Conservation (phyloP, 2,113 vertebrate species). For the Speoplatyrhinus poulsoni region DNA sequence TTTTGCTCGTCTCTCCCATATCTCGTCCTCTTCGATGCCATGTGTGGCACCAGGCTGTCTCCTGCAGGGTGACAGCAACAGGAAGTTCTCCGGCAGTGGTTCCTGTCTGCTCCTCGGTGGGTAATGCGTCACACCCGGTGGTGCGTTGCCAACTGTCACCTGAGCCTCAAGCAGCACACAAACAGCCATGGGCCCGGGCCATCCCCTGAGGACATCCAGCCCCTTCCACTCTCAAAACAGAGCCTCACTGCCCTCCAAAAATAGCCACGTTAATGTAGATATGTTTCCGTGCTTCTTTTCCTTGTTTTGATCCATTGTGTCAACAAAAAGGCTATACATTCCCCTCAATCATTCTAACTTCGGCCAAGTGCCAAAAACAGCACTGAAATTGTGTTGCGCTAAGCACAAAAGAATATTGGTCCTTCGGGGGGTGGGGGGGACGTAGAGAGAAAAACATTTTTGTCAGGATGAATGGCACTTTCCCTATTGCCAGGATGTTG, state of each 20-base stretch:
- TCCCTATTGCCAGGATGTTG: slow-evolving; percentile 15
- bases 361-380: slow-evolving; percentile 42
- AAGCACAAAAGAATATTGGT: slow-evolving; percentile 51
- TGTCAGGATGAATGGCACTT: slow-evolving; percentile 45
- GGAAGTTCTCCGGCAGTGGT: slow-evolving; percentile 75
- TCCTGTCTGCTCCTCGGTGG: slow-evolving; percentile 68
- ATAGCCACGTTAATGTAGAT: slow-evolving; percentile 66
- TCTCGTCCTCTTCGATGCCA: slow-evolving; percentile 46
- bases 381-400: slow-evolving; percentile 51
- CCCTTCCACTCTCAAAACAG: slow-evolving; percentile 64
- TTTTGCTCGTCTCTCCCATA: slow-evolving; percentile 41
- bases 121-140: slow-evolving; percentile 61
- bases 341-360: slow-evolving; percentile 33
- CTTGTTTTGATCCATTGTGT: slow-evolving; percentile 72
- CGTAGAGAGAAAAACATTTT: slow-evolving; percentile 13
- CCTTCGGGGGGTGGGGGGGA: slow-evolving; percentile 17
- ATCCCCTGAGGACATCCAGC: slow-evolving; percentile 32
- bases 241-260: slow-evolving; percentile 49
- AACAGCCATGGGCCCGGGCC: slow-evolving; percentile 41
- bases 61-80: slow-evolving; percentile 75
- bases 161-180: slow-evolving; percentile 60
- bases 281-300: slow-evolving; percentile 62
- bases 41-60: slow-evolving; percentile 79
- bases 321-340: slow-evolving; percentile 40
- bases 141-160: slow-evolving; percentile 64